Evolutionary conservation across 2,888 invertebrate species (phyloP).

Genomic region (Papilio protenor): DNA sequence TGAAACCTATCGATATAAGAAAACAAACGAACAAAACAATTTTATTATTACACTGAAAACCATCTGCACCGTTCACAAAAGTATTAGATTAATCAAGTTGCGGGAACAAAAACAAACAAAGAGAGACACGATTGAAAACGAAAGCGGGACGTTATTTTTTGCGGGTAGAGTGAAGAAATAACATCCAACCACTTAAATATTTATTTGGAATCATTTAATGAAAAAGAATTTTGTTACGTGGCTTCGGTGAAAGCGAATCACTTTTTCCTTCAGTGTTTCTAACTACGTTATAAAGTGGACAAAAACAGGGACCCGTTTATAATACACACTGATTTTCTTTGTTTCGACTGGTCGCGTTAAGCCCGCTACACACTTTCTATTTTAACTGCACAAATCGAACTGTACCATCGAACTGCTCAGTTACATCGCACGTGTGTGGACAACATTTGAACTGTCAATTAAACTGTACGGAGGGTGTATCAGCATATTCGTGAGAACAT

Average conservation of each 20-base stretch:
- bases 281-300: not conserved
- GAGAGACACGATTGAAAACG: conserved; percentile 35
- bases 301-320: not conserved
- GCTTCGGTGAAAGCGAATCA: conserved; percentile 34
- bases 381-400: too few relatives aligned
- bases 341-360: not conserved
- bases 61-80: not conserved
- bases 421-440: too few relatives aligned
- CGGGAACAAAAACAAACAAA: conserved; percentile 32
- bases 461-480: too few relatives aligned
- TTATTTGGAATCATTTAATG: conserved; percentile 39
- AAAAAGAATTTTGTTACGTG: conserved; percentile 29
- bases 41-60: conserved; percentile 2
- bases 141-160: conserved; percentile 37
- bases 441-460: too few relatives aligned
- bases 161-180: conserved; percentile 27
- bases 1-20: not conserved
- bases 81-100: conserved; percentile 26
- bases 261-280: conserved; percentile 23
- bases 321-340: not conserved
- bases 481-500: too few relatives aligned
- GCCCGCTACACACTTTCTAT: too few relatives aligned
- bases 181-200: conserved; percentile 38
- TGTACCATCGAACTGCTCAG: too few relatives aligned
- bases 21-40: conserved; percentile 5